Evolutionary conservation across 2,888 invertebrate genomes (phyloP).

Genomic region (Ischnus inquisitorius): DNA sequence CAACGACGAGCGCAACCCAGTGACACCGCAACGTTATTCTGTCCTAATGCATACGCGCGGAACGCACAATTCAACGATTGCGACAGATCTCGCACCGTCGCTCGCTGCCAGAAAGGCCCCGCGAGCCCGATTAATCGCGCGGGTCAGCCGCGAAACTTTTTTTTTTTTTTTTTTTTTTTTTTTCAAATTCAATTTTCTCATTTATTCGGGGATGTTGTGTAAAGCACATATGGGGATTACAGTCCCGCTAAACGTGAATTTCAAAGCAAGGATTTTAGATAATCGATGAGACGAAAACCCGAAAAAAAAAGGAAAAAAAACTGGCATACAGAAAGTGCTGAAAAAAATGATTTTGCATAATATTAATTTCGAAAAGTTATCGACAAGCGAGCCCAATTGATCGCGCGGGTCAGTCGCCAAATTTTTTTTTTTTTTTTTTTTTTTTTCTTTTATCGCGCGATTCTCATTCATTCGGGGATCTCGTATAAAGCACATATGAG

Average conservation of each 20-base stretch:
- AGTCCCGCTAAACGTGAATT: no score
- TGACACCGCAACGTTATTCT: slow-evolving; percentile 47
- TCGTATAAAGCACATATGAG: no score
- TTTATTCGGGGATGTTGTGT: no score
- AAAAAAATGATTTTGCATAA: no score
- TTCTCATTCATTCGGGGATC: no score
- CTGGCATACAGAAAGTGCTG: no score
- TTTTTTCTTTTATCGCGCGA: no score
- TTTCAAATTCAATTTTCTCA: not conserved
- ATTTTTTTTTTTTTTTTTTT: slow-evolving; percentile 8
- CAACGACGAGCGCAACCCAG: slow-evolving; percentile 55
- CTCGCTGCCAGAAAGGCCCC: slow-evolving; percentile 41
- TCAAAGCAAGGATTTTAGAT: no score
- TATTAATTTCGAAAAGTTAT: no score
- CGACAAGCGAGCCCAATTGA: slow-evolving; percentile 54
- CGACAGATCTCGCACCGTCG: slow-evolving; percentile 33
- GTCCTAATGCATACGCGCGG: slow-evolving; percentile 38
- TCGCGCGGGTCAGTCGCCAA: slow-evolving; percentile 1
- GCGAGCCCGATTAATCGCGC: slow-evolving; percentile 48
- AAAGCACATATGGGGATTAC: no score
- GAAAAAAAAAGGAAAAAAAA: no score
- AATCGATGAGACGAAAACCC: no score
- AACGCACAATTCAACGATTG: slow-evolving; percentile 40
- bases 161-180: not conserved
- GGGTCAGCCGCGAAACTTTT: slow-evolving; percentile 10